A percentile compares a stretch with the other conserved stretches of the same genome.
Evolutionary conservation across 2,113 vertebrate species (phyloP).

Genomic region (Physeter macrocephalus): DNA sequence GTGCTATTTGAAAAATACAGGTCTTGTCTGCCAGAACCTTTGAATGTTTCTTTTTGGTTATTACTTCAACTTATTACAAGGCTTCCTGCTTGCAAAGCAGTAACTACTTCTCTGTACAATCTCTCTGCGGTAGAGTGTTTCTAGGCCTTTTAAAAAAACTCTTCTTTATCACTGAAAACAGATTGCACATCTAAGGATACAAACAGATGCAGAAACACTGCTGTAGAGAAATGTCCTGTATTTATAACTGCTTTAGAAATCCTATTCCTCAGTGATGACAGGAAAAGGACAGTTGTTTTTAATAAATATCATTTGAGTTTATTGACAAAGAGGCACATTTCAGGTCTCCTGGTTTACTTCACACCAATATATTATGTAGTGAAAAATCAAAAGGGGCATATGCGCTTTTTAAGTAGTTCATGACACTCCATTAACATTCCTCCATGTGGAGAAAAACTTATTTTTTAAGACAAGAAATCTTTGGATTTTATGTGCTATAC

Average conservation of each 20-base stretch:
- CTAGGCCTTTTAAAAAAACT: background rate
- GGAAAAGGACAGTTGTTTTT: background rate
- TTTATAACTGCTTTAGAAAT: background rate
- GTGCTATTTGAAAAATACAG: background rate
- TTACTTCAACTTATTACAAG: constrained; percentile 20
- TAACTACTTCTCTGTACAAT: background rate
- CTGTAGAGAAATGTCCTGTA: background rate
- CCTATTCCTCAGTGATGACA: background rate
- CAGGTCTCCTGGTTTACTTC: background rate
- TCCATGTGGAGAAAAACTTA: background rate
- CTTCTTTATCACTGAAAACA: constrained; percentile 41
- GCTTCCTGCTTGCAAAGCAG: constrained; percentile 32
- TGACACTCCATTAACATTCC: background rate
- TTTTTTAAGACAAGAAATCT: background rate
- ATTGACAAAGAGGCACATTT: background rate
- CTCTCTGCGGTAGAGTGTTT: background rate
- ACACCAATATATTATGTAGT: background rate
- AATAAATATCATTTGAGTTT: background rate
- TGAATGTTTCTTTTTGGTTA: constrained; percentile 30
- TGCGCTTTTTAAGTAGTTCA: constrained; percentile 13
- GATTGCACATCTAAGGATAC: constrained; percentile 3
- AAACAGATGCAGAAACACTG: background rate
- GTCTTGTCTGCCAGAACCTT: background rate
- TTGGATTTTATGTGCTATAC: background rate
- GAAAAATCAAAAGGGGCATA: background rate